These are phyloP conservation scores for Lycocerus yunnanus DNA, from an alignment of 2,888 invertebrate genomes.

Conservation along the genomic window DNA sequence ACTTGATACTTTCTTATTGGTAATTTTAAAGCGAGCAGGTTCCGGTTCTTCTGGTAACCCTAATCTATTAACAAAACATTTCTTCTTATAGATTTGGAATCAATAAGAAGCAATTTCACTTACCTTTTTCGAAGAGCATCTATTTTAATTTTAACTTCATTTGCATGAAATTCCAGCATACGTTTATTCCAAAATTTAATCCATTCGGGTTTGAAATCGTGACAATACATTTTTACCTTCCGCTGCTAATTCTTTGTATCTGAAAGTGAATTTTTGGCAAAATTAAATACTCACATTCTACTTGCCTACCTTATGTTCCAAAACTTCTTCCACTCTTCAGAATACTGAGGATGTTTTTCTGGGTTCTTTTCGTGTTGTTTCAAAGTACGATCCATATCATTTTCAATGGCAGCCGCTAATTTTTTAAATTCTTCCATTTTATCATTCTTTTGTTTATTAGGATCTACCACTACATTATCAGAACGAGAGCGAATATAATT, in stretches of 20 bases:
- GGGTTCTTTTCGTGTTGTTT: conserved; percentile 83
- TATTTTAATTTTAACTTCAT: conserved; percentile 68
- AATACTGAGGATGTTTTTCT: conserved; percentile 85
- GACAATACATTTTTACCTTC: conserved; percentile 76
- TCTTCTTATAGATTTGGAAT: not conserved
- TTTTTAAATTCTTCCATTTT: conserved; percentile 61
- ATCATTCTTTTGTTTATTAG: conserved; percentile 46
- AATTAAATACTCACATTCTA: not conserved
- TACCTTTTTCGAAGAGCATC: conserved; percentile 68
- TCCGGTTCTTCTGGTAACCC: conserved; percentile 49
- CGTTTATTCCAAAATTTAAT: conserved; percentile 82
- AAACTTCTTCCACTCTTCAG: conserved; percentile 89
- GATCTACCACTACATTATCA: conserved; percentile 38
- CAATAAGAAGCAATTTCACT: not conserved
- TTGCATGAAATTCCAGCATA: conserved; percentile 77
- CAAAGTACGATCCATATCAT: conserved; percentile 66
- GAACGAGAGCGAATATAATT: conserved; percentile 37
- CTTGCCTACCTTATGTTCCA: conserved; percentile 71
- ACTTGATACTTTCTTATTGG: conserved; percentile 36
- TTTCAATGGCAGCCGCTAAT: conserved; percentile 58
- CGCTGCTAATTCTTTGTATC: conserved; percentile 76
- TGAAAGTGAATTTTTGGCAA: conserved; percentile 1
- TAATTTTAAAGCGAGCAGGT: conserved; percentile 53
- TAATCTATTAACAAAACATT: conserved; percentile 33
- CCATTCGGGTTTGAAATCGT: conserved; percentile 91